Evolutionary conservation across 2,113 vertebrate species (phyloP).

Genomic region (Cephalopterus ornatus): DNA sequence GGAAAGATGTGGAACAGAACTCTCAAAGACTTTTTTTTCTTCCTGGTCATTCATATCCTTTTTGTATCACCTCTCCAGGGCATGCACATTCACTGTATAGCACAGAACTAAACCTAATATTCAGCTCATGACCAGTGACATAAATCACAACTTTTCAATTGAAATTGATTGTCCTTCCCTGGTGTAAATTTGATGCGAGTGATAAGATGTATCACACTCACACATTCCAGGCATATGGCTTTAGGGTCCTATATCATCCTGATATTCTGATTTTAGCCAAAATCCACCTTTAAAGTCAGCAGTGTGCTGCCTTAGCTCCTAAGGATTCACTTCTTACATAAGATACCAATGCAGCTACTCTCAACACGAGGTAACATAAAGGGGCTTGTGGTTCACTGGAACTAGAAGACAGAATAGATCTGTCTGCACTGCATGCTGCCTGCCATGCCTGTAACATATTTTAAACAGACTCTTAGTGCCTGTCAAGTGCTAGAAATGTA

Average conservation of each 20-base stretch:
- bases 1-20: neutral
- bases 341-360: neutral
- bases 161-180: neutral
- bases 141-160: neutral
- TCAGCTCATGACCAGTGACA: neutral
- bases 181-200: neutral
- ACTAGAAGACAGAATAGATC: neutral
- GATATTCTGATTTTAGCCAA: neutral
- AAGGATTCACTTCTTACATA: neutral
- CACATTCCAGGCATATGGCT: neutral
- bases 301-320: neutral
- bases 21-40: neutral
- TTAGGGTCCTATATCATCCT: neutral
- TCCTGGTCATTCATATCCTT: neutral
- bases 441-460: neutral
- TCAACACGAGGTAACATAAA: neutral
- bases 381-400: neutral
- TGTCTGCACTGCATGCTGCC: neutral
- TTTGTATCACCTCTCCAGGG: neutral
- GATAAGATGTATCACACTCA: neutral
- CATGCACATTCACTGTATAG: neutral
- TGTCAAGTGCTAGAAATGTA: neutral
- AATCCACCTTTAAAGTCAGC: neutral
- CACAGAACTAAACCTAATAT: neutral
- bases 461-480: neutral